phyloP scores from a whole-genome alignment of 2,797 vertebrate genomes.

The Sorex maritimensis region DNA sequence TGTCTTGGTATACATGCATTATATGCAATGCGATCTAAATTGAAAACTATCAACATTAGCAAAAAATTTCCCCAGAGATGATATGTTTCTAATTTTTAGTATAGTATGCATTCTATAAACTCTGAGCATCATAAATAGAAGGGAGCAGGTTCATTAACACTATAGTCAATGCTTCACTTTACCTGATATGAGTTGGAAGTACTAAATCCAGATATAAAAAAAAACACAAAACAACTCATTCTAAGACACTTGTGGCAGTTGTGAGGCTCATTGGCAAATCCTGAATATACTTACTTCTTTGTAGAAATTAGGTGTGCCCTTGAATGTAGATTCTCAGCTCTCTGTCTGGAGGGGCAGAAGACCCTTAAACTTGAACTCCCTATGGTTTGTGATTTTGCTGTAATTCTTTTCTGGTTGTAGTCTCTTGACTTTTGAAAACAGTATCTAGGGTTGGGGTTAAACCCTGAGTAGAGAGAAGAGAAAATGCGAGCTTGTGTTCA shows the following conservation, averaged over 20 bases:
- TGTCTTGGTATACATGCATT: neutral
- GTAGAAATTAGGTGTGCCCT: constrained; percentile 31
- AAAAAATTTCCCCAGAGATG: neutral
- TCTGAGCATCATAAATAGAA: neutral
- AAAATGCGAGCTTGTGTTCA: neutral
- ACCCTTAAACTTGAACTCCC: constrained; percentile 31
- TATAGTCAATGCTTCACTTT: constrained; percentile 46
- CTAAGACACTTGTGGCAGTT: neutral
- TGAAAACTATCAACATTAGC: neutral
- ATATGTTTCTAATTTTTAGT: constrained; percentile 44
- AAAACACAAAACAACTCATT: neutral
- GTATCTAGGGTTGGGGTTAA: constrained; percentile 57
- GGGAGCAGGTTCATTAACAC: neutral
- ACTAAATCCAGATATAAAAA: neutral
- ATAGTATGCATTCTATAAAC: neutral
- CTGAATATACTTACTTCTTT: neutral
- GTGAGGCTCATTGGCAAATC: constrained; percentile 9
- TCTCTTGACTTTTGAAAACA: constrained; percentile 11
- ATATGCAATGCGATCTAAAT: neutral
- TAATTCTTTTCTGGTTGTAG: neutral
- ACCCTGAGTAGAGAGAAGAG: neutral
- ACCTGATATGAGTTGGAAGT: neutral
- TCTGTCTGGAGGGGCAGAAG: neutral
- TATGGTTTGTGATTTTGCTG: neutral
- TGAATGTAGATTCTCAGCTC: constrained; percentile 61